Evolutionary conservation across 2,113 vertebrate genomes (phyloP), one percentile per base, ranked within the genome.

Genomic region (Leptosomus discolor): DNA sequence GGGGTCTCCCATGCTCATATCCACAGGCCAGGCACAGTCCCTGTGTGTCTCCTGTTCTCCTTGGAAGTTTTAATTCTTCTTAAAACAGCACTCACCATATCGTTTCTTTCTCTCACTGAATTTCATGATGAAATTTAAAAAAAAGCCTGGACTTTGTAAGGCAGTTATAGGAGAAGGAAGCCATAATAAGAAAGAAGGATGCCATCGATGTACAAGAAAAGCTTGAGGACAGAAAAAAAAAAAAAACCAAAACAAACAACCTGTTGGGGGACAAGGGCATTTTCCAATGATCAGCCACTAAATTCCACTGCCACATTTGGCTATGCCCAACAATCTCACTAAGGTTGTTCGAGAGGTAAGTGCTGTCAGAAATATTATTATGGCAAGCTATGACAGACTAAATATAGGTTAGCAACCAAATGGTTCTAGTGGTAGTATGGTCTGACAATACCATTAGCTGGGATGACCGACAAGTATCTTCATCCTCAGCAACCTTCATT

Each of bases 61-160:
- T 85, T 90, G 83, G 92, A 94, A 93, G 11, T 75, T 32, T 94
- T 95, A 94, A 91, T 94, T 97, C 78, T 97, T 93, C 75, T 86
- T 95, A 85, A 90, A 90, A 57, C 8, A 51, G 8, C 43, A 67
- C 12, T 69, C 19, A 76, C 19, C 6, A 2, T 85, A 76, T 78
- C 4, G 39, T 83, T 96, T 95, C 74, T 95, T 94, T 97, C 84
- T 79, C 18, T 92, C 60, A 75, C 27, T 17, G 8, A 77, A 73
- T 79, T 88, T 89, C 39, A 63, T 34, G 37, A 80, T 78, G 27
- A 86, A 79, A 80, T 94, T 74, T 46, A 30, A 77, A 94, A 87
- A 67, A 67, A 45, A 83, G 50, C 60, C 29, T 53, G 18, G 30
- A 61, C 15, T 92, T 75, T 76, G 39, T 51, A 78, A 91, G 37